Conservation (phyloP, 2,888 invertebrate genomes). For the Flexamia atlantica region DNA sequence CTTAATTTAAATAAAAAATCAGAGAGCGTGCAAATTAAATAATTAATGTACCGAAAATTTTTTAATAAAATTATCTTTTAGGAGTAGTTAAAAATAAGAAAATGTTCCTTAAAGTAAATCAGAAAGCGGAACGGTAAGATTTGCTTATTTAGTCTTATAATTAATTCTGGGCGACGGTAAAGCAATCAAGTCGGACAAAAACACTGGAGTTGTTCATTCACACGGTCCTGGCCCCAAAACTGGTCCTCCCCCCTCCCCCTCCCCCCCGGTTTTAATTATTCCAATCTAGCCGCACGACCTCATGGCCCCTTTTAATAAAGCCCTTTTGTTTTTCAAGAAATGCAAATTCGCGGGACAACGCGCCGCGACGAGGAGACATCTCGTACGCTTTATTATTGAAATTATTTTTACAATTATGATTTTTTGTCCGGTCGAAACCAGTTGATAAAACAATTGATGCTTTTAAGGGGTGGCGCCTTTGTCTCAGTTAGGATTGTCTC, state of each 20-base stretch:
- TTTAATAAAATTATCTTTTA: no score
- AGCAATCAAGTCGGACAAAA: conserved; percentile 23
- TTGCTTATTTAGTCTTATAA: conserved; percentile 14
- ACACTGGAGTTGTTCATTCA: conserved; percentile 12
- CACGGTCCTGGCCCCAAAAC: conserved; percentile 39
- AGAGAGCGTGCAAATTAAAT: no score
- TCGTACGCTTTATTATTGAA: conserved; percentile 60
- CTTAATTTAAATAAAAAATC: no score
- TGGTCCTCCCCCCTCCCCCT: conserved; percentile 37
- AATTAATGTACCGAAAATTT: no score
- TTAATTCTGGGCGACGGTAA: conserved; percentile 24
- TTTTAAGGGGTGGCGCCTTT: conserved; percentile 58
- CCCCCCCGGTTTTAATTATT: conserved; percentile 59
- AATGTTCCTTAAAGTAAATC: no score
- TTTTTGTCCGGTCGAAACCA: conserved; percentile 53
- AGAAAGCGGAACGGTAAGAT: neutral
- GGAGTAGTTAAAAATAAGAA: no score
- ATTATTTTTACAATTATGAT: conserved; percentile 63
- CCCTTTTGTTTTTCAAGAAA: conserved; percentile 61
- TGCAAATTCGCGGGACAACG: conserved; percentile 52
- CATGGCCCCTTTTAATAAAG: conserved; percentile 56
- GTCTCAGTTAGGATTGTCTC: no score
- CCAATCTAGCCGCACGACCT: conserved; percentile 49
- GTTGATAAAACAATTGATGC: conserved; percentile 60
- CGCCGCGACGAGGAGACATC: conserved; percentile 43